Evolutionary conservation across 2,888 invertebrate genomes (phyloP), one percentile per base, ranked within the genome.

Genomic region (Phyllotreta cruciferae): DNA sequence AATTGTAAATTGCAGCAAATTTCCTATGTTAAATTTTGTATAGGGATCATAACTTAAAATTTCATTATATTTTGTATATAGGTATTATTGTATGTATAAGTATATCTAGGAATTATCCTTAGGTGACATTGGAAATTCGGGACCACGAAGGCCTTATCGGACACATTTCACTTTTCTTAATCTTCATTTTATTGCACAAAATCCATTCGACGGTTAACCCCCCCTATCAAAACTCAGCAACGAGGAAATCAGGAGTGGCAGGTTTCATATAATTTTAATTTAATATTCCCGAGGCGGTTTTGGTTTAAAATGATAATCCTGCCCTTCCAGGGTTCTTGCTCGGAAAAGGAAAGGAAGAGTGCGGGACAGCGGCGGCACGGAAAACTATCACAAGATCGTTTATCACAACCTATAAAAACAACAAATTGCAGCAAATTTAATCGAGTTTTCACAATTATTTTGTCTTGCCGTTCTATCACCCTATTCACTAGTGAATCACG

Each of bases 191-290:
- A 63, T 63, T 63, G 41, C 63, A 58, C 47, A 60, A 45, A 60
- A 65, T 55, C 60, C 55, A 56, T 50, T 65, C 55, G 47, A 60
- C 53, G 62, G 65, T 62, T 37, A 65, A 62, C 62, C 65, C 63
- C 65, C 63, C 63, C 61, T 56, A 55, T 63, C 60, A 64, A 58
- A 67, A 65, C 60, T 54, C 47, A 56, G 52, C 65, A 62, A 62
- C 63, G 61, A 66, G 68, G 63, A 66, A 68, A 68, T 68, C 66
- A 66, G 64, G 63, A 64, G 61, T 65, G 64, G 61, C 65, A 66
- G 66, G 56, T 66, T 64, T 66, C 62, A 65, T 66, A 68, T 66
- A 68, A 70, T 68, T 68, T 70, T 70, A 66, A 70, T 70, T 64
- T 68, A 66, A 70, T 70, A 70, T 65, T 70, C 68, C 68, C 66